Conservation (phyloP, 2,888 invertebrate genomes). For the Stenotaenia linearis region DNA sequence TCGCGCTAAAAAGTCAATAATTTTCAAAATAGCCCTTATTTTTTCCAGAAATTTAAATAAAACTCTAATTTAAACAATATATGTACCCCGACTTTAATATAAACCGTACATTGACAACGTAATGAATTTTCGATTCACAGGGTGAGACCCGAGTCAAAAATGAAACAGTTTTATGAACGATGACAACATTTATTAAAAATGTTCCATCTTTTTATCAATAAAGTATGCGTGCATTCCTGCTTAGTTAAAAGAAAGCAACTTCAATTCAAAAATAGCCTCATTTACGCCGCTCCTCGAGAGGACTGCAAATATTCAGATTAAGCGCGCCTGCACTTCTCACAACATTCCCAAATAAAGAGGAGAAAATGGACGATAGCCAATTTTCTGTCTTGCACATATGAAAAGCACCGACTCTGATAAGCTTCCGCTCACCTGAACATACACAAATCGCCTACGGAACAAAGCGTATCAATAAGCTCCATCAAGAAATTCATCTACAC, state of each 20-base stretch:
- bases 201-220: background rate
- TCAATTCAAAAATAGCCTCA: conserved; percentile 1
- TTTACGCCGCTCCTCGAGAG: background rate
- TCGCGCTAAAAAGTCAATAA: too few species aligned
- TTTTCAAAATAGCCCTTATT: too few species aligned
- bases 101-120: background rate
- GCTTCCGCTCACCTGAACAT: conserved; percentile 12
- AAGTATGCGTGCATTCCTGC: background rate
- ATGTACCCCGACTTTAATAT: background rate
- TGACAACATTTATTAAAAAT: background rate
- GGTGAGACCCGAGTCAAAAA: background rate
- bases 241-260: background rate
- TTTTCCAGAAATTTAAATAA: too few species aligned
- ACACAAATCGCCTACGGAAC: conserved; percentile 2
- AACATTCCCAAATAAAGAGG: conserved; percentile 18
- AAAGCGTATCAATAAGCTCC: conserved; percentile 1
- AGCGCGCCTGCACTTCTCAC: conserved; percentile 1
- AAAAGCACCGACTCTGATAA: background rate
- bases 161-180: background rate
- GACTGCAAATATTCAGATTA: conserved; percentile 23
- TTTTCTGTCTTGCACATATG: conserved; percentile 20
- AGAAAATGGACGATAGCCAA: conserved; percentile 2
- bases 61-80: too few species aligned
- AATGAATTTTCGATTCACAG: background rate
- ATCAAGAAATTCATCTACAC: conserved; percentile 8